These are phyloP conservation scores for Alviniconcha strummeri DNA, from an alignment of 2,888 invertebrate species.

Conservation along the genomic window DNA sequence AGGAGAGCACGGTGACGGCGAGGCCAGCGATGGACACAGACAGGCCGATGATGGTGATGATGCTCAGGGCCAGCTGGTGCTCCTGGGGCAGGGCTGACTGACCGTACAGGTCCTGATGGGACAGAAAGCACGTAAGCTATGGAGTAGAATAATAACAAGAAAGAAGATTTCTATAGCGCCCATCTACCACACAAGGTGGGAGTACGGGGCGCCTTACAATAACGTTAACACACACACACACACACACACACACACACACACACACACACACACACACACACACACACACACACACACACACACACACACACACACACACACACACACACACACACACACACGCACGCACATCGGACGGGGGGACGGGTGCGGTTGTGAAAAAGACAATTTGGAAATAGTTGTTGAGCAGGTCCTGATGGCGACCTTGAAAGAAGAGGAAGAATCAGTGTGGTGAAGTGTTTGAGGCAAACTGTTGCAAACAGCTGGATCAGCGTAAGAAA, in stretches of 20 bases:
- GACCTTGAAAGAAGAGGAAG: not conserved
- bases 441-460: not conserved
- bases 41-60: constrained; percentile 73
- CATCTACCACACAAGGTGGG: too few relatives aligned
- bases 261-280: not conserved
- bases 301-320: not conserved
- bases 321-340: not conserved
- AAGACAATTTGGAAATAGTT: not conserved
- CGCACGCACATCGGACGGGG: not conserved
- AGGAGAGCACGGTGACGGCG: constrained; percentile 43
- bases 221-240: not conserved
- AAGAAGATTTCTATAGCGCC: too few relatives aligned
- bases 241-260: not conserved
- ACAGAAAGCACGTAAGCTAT: not conserved
- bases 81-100: constrained; percentile 45
- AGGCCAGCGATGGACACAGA: constrained; percentile 70
- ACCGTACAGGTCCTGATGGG: constrained; percentile 62
- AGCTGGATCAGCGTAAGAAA: not conserved
- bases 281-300: not conserved
- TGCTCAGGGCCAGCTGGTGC: constrained; percentile 69
- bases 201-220: too few relatives aligned
- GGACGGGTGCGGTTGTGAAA: not conserved
- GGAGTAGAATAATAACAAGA: too few relatives aligned
- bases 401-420: not conserved
- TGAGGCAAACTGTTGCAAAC: too few relatives aligned